Percentiles rank a stretch among this genome's conserved stretches.
phyloP scores from a whole-genome alignment of 2,113 vertebrate species.

The Numenius arquata region DNA sequence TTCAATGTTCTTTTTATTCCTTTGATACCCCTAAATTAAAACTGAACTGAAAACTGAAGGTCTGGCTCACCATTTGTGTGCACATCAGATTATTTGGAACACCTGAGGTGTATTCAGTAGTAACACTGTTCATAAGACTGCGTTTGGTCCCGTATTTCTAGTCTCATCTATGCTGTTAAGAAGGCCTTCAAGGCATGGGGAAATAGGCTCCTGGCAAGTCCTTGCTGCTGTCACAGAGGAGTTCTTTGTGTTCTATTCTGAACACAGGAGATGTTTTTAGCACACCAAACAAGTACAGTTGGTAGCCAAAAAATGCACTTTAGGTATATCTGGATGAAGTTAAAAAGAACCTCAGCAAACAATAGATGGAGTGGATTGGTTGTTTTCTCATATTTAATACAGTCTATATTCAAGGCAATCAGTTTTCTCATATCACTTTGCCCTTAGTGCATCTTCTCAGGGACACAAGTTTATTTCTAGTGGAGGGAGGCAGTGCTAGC shows the following conservation, averaged over 20 bases:
- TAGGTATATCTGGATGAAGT: neutral
- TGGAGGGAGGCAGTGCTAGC: neutral
- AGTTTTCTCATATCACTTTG: neutral
- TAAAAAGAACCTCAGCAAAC: neutral
- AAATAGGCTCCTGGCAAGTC: neutral
- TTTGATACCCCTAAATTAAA: neutral
- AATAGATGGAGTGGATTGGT: neutral
- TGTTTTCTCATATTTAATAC: neutral
- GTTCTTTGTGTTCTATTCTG: neutral
- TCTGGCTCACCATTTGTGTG: neutral
- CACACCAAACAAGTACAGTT: neutral
- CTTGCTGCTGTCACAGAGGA: fast-evolving
- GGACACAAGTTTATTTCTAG: neutral
- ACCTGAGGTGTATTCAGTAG: neutral
- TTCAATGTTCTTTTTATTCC: neutral
- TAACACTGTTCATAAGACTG: neutral
- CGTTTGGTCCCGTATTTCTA: neutral
- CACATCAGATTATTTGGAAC: neutral
- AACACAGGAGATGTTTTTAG: neutral
- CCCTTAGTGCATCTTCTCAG: neutral
- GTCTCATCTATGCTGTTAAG: neutral
- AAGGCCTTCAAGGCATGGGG: neutral
- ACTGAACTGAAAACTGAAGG: neutral
- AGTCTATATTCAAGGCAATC: neutral
- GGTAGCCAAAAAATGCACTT: neutral